Conservation (phyloP, 2,113 vertebrate genomes). For the Theropithecus gelada region DNA sequence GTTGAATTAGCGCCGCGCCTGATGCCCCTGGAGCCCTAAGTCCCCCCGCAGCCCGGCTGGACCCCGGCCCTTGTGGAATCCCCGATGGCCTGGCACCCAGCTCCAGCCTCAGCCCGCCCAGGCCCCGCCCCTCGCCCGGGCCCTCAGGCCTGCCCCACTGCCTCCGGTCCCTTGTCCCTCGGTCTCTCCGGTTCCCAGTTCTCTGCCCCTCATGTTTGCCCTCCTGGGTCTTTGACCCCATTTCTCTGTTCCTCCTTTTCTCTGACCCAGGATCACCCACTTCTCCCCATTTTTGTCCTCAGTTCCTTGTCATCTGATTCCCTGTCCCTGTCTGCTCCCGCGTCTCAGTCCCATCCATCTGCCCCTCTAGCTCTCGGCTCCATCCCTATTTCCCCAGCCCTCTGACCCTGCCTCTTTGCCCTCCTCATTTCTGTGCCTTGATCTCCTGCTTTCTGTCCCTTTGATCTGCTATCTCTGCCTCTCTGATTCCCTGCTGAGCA, state of each 20-base stretch:
- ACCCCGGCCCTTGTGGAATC: slow-evolving; percentile 49
- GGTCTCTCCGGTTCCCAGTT: not conserved
- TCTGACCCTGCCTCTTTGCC: not conserved
- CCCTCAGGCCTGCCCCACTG: not conserved
- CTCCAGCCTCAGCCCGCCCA: not conserved
- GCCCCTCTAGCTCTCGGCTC: not conserved
- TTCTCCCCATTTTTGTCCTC: not conserved
- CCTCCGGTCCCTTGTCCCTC: not conserved
- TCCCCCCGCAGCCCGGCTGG: slow-evolving; percentile 27
- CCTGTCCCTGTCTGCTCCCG: not conserved
- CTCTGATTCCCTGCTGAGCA: not conserved
- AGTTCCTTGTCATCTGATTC: not conserved
- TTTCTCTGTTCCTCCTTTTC: not conserved
- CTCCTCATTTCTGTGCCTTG: not conserved
- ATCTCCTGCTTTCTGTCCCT: not conserved
- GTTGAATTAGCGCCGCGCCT: slow-evolving; percentile 93
- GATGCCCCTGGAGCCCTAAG: slow-evolving; percentile 84
- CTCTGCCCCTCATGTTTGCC: not conserved
- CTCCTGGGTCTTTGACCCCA: not conserved
- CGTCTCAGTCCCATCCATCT: not conserved
- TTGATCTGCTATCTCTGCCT: too few species aligned
- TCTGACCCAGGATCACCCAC: not conserved
- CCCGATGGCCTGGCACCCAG: not conserved
- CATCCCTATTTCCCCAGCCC: not conserved
- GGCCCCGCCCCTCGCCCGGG: not conserved